A percentile compares a stretch with the other conserved stretches of the same genome.
Evolutionary conservation across 2,797 vertebrate species (phyloP).

Genomic region (Enteromius fasciolatus): DNA sequence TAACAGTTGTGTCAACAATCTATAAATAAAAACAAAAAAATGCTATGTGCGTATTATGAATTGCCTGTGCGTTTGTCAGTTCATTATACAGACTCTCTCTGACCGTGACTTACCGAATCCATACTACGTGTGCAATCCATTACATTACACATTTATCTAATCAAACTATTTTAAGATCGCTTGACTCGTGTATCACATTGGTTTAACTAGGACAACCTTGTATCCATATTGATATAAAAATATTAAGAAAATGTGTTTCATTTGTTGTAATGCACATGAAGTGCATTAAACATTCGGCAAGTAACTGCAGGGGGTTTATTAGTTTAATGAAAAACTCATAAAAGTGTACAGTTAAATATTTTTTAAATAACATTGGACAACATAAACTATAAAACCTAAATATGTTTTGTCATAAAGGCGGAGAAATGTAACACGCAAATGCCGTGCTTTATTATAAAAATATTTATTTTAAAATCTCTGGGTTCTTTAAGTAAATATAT

Average conservation of each 20-base stretch:
- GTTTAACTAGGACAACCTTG: not conserved
- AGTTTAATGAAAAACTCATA: too few relatives aligned
- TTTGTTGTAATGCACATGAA: not conserved
- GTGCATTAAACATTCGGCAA: too few relatives aligned
- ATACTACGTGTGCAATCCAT: not conserved
- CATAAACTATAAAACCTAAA: too few relatives aligned
- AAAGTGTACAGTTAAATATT: too few relatives aligned
- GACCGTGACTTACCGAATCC: not conserved
- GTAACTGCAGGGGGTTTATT: too few relatives aligned
- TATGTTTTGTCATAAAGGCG: too few relatives aligned
- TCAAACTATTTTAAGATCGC: not conserved
- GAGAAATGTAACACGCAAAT: too few relatives aligned
- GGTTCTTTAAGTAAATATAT: too few relatives aligned
- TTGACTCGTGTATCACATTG: not conserved
- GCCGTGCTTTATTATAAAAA: too few relatives aligned
- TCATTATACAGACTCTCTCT: not conserved
- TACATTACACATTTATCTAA: not conserved
- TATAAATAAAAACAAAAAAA: not conserved
- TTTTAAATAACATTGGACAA: too few relatives aligned
- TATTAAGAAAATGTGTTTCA: not conserved
- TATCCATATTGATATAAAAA: not conserved
- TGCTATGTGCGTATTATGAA: not conserved
- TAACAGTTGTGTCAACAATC: constrained; percentile 5
- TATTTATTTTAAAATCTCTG: too few relatives aligned
- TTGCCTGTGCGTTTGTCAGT: not conserved